Evolutionary conservation across 2,888 invertebrate genomes (phyloP).

Genomic region (Rhagium mordax): DNA sequence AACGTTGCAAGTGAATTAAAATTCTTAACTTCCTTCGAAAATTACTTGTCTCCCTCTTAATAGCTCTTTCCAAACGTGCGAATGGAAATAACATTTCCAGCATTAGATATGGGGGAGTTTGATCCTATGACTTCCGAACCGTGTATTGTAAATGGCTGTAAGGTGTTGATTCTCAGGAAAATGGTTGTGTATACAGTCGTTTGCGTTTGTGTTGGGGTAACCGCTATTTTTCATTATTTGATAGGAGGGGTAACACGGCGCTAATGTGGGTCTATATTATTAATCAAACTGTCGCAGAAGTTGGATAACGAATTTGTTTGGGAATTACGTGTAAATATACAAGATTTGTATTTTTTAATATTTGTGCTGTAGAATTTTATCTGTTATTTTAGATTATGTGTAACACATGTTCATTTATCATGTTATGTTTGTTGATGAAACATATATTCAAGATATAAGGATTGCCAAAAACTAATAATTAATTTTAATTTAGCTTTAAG

Average conservation of each 20-base stretch:
- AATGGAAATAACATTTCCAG: slow-evolving; percentile 43
- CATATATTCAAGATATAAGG: too few relatives aligned
- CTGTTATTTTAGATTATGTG: too few relatives aligned
- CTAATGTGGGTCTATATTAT: slow-evolving; percentile 5
- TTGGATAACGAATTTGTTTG: slow-evolving; percentile 13
- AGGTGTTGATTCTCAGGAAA: slow-evolving; percentile 38
- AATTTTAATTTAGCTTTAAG: too few relatives aligned
- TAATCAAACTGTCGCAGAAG: slow-evolving; percentile 21
- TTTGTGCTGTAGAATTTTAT: not conserved
- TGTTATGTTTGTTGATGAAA: too few relatives aligned
- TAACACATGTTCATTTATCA: too few relatives aligned
- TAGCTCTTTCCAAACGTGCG: slow-evolving; percentile 32
- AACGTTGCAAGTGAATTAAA: slow-evolving; percentile 28
- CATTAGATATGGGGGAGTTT: slow-evolving; percentile 25
- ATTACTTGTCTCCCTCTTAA: slow-evolving; percentile 23
- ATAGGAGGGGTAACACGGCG: not conserved
- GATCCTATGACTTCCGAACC: slow-evolving; percentile 37
- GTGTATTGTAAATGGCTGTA: slow-evolving; percentile 37
- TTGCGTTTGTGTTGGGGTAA: slow-evolving; percentile 32
- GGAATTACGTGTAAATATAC: slow-evolving; percentile 16
- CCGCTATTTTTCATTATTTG: slow-evolving; percentile 32
- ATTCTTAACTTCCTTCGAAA: slow-evolving; percentile 19
- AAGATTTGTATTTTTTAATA: not conserved
- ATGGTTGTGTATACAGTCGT: slow-evolving; percentile 37
- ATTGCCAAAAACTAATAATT: too few relatives aligned